Conservation (phyloP, 2,888 invertebrate genomes). For the Notodonta ziczac region DNA sequence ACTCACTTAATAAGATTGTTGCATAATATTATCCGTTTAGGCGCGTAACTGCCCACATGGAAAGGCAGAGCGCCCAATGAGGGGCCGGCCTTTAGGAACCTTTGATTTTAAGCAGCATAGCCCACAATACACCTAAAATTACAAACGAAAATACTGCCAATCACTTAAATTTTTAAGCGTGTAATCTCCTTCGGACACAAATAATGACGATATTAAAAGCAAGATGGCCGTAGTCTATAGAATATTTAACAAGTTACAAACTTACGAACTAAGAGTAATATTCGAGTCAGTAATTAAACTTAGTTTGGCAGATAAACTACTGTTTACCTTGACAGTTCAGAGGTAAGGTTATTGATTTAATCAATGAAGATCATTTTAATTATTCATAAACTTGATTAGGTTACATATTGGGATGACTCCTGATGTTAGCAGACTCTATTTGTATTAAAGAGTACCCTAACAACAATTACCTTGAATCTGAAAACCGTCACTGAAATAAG, state of each 20-base stretch:
- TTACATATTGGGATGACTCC: no score
- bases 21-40: no score
- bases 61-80: no score
- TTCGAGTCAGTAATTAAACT: slow-evolving; percentile 6
- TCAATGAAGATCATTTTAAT: background rate
- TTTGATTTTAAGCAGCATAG: no score
- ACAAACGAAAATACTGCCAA: background rate
- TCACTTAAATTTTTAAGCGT: background rate
- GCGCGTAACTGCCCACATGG: no score
- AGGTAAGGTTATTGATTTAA: background rate
- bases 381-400: background rate
- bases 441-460: no score
- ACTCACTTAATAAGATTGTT: no score
- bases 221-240: background rate
- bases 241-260: slow-evolving; percentile 3
- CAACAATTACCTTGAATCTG: background rate
- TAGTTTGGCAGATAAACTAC: background rate
- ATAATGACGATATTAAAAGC: slow-evolving; percentile 2
- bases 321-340: background rate
- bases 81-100: no score
- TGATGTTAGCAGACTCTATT: no score
- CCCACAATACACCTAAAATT: background rate
- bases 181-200: slow-evolving; percentile 1
- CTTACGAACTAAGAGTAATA: background rate
- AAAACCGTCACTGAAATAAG: background rate